These are phyloP conservation scores for Drosophila azteca DNA, from an alignment of 1,140 invertebrate genomes.

Conservation along the genomic window DNA sequence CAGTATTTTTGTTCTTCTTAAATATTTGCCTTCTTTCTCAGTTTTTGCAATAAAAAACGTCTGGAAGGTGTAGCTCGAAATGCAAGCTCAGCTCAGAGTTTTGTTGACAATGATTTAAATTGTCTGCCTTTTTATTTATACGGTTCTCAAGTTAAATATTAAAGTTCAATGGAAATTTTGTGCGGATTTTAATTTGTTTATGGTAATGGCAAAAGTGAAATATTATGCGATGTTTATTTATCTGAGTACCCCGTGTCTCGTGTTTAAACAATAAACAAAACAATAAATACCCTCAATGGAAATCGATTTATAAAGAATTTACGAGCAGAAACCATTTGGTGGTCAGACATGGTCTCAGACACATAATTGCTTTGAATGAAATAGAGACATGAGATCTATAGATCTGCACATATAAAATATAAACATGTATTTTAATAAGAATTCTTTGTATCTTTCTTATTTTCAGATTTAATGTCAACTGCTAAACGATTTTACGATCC, in stretches of 20 bases:
- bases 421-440: no score
- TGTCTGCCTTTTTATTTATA: conserved; percentile 30
- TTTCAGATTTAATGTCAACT: conserved; percentile 85
- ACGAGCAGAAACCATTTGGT: no score
- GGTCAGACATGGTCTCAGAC: no score
- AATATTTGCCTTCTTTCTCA: conserved; percentile 59
- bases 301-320: no score
- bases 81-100: conserved; percentile 60
- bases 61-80: conserved; percentile 38
- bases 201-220: conserved; percentile 15
- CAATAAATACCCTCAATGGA: no score
- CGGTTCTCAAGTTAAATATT: conserved; percentile 27
- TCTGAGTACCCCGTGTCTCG: no score
- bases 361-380: no score
- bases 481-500: conserved; percentile 87
- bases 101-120: conserved; percentile 65
- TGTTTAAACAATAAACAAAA: not conserved
- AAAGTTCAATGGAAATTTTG: conserved; percentile 30
- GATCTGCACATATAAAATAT: no score
- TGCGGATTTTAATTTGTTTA: conserved; percentile 13
- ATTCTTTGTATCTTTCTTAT: conserved; percentile 11
- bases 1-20: conserved; percentile 41
- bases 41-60: conserved; percentile 66
- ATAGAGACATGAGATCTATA: no score
- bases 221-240: not conserved